A percentile compares a stretch with the other conserved stretches of the same genome.
Evolutionary conservation across 2,113 vertebrate species (phyloP).

Genomic region (Bos javanicus): DNA sequence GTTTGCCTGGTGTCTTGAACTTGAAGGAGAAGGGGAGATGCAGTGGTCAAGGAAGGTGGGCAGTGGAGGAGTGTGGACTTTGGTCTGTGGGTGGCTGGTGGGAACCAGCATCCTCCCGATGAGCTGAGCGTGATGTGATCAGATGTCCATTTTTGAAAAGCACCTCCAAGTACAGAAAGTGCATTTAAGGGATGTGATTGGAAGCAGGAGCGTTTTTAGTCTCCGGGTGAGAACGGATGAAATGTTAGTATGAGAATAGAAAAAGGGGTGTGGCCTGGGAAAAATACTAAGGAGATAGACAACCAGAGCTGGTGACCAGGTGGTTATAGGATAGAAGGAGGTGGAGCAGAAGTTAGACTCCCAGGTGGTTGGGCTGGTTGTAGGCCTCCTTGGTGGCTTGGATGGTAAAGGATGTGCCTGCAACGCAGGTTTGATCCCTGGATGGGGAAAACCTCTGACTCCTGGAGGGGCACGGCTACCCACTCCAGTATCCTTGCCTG

Average conservation of each 20-base stretch:
- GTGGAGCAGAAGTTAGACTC: neutral
- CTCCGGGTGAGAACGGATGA: neutral
- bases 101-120: neutral
- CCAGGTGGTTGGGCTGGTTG: neutral
- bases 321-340: neutral
- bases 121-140: neutral
- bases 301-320: neutral
- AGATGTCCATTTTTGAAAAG: neutral
- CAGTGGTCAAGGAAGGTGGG: neutral
- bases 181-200: neutral
- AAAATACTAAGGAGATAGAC: neutral
- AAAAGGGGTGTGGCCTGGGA: neutral
- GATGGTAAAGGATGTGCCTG: neutral
- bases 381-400: neutral
- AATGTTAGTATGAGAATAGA: neutral
- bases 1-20: neutral
- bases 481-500: neutral
- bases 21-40: neutral
- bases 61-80: neutral
- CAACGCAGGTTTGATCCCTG: neutral
- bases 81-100: neutral
- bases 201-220: neutral
- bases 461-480: neutral
- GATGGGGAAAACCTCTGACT: neutral
- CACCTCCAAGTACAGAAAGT: neutral